Conservation (phyloP, 2,113 vertebrate genomes). For the Cyanoliseus patagonus region DNA sequence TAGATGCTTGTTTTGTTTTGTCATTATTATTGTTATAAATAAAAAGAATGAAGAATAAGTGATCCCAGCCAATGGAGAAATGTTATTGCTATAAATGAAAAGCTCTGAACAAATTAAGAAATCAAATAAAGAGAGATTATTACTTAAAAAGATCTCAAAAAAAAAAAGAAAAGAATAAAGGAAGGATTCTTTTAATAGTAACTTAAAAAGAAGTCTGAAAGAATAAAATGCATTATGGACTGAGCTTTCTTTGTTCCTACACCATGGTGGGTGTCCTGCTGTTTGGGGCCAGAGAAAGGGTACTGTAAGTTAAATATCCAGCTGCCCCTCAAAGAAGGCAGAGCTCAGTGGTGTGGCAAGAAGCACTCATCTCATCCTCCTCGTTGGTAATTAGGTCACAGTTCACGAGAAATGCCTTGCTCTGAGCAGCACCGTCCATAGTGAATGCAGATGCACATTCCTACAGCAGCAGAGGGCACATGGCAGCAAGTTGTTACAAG, state of each 20-base stretch:
- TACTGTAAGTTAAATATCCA: not conserved
- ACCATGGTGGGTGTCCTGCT: accelerated
- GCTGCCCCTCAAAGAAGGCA: not conserved
- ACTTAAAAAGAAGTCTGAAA: not conserved
- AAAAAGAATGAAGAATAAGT: not conserved
- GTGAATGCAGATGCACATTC: accelerated
- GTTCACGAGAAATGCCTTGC: accelerated
- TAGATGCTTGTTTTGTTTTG: constrained; percentile 24
- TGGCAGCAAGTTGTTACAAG: accelerated
- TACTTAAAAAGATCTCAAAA: not conserved
- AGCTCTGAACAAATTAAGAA: not conserved
- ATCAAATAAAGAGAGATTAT: not conserved
- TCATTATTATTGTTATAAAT: not conserved
- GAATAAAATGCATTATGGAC: not conserved
- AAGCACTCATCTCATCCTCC: not conserved
- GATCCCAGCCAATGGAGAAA: not conserved
- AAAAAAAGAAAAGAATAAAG: not conserved
- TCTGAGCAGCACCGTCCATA: accelerated
- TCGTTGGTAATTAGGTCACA: not conserved
- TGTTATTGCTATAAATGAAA: not conserved
- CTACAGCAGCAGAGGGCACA: not conserved
- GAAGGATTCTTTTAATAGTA: not conserved
- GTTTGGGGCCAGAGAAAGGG: not conserved
- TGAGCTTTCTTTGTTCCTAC: not conserved
- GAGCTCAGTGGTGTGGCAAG: not conserved